Percentiles rank a stretch among this genome's conserved stretches.
phyloP scores from a whole-genome alignment of 2,888 invertebrate genomes.

The Germaria angustata region DNA sequence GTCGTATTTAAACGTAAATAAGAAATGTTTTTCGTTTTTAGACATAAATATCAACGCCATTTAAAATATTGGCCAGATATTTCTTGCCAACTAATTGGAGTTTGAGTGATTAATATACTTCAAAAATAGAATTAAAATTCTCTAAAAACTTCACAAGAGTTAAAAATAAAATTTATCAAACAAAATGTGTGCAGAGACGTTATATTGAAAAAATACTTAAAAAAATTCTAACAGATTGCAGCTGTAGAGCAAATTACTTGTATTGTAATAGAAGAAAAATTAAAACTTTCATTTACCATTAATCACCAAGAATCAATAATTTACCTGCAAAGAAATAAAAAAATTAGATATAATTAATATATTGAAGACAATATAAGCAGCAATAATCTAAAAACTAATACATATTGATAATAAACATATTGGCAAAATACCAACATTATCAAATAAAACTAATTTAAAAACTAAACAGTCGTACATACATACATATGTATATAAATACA shows the following conservation, averaged over 20 bases:
- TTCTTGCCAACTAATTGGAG: conserved; percentile 26
- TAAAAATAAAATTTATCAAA: background rate
- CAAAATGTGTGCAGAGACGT: background rate
- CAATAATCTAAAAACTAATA: conserved; percentile 26
- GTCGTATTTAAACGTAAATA: conserved; percentile 22
- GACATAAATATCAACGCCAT: conserved; percentile 21
- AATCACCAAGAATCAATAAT: background rate
- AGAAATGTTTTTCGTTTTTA: background rate
- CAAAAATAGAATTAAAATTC: background rate
- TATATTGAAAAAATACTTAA: too few relatives aligned
- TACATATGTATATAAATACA: too few relatives aligned
- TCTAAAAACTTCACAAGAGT: background rate
- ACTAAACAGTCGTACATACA: too few relatives aligned
- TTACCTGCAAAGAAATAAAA: conserved; percentile 51
- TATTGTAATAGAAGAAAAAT: too few relatives aligned
- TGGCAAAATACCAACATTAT: background rate
- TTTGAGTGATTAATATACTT: conserved; percentile 35
- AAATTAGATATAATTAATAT: conserved; percentile 14
- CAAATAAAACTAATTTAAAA: conserved; percentile 2
- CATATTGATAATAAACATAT: background rate
- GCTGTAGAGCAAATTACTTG: too few relatives aligned
- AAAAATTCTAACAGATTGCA: too few relatives aligned
- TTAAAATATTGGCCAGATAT: conserved; percentile 14
- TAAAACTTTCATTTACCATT: background rate
- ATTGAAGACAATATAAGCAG: conserved; percentile 9